A percentile compares a stretch with the other conserved stretches of the same genome.
Evolutionary conservation across 1,140 invertebrate genomes (phyloP).

Genomic region (Plodia interpunctella): DNA sequence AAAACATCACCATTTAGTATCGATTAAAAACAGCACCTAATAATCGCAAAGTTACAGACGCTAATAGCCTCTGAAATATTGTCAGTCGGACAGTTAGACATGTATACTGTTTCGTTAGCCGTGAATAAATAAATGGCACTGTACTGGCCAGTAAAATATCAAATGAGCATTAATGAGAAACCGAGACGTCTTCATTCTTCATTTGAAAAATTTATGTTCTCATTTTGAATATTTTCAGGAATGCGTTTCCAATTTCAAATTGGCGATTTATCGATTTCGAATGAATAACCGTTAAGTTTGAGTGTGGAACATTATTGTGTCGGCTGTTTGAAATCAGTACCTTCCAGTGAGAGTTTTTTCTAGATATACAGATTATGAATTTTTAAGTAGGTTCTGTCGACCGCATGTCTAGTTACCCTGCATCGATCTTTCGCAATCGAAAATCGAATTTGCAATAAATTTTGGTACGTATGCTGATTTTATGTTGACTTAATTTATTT

Average conservation of each 20-base stretch:
- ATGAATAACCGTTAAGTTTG: background rate
- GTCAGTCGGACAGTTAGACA: constrained; percentile 38
- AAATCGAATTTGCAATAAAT: too few species aligned
- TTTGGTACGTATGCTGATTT: too few species aligned
- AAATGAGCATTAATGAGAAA: constrained; percentile 47
- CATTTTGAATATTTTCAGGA: constrained; percentile 35
- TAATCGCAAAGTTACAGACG: constrained; percentile 9
- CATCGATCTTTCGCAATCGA: too few species aligned
- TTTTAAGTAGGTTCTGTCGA: too few species aligned
- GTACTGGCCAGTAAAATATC: constrained; percentile 54
- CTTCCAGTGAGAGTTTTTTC: too few species aligned
- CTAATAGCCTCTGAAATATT: constrained; percentile 40
- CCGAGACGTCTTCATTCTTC: constrained; percentile 34
- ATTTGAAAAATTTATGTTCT: constrained; percentile 43
- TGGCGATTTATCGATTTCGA: background rate
- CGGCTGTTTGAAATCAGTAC: too few species aligned
- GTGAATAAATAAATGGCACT: constrained; percentile 37
- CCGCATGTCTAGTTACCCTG: too few species aligned
- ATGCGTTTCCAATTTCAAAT: constrained; percentile 28
- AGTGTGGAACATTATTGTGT: too few species aligned
- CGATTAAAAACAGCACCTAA: constrained; percentile 9
- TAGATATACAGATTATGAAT: too few species aligned
- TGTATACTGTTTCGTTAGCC: constrained; percentile 34
- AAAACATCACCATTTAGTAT: background rate
- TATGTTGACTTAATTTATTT: too few species aligned